phyloP scores from a whole-genome alignment of 2,888 invertebrate genomes.

The Oeneis ivallda region DNA sequence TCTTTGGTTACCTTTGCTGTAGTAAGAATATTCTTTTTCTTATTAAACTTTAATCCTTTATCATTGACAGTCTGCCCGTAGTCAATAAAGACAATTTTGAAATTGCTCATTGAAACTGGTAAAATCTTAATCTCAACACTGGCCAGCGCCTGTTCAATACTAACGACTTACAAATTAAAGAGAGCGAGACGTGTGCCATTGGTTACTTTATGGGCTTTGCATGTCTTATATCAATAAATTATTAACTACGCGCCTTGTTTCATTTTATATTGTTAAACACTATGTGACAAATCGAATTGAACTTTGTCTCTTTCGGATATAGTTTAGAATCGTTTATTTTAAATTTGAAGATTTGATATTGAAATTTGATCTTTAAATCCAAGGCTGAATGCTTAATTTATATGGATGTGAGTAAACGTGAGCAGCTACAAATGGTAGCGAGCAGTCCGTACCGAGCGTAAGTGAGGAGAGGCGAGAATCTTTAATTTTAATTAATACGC shows the following conservation, averaged over 20 bases:
- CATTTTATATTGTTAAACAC: slow-evolving; percentile 71
- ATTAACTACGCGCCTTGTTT: slow-evolving; percentile 79
- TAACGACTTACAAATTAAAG: slow-evolving; percentile 81
- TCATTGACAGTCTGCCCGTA: background rate
- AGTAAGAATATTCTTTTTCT: background rate
- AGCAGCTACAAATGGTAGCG: slow-evolving; percentile 57
- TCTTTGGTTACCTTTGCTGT: too few species aligned
- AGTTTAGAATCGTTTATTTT: slow-evolving; percentile 57
- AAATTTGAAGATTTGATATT: slow-evolving; percentile 46
- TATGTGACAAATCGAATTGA: slow-evolving; percentile 61
- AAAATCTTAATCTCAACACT: slow-evolving; percentile 70
- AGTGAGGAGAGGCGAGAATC: slow-evolving; percentile 72
- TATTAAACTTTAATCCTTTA: background rate
- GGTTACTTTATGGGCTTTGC: slow-evolving; percentile 80
- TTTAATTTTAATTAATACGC: slow-evolving; percentile 78
- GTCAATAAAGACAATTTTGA: slow-evolving; percentile 36
- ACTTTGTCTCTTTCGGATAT: slow-evolving; percentile 62
- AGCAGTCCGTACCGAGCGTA: slow-evolving; percentile 55
- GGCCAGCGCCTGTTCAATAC: slow-evolving; percentile 60
- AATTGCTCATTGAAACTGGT: slow-evolving; percentile 43
- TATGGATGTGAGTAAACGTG: slow-evolving; percentile 54
- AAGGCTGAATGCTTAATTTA: slow-evolving; percentile 66
- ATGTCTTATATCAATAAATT: slow-evolving; percentile 82
- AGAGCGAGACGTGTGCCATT: slow-evolving; percentile 78
- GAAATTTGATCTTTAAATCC: slow-evolving; percentile 66